Evolutionary conservation across 2,888 invertebrate genomes (phyloP).

Genomic region (Eupithecia inturbata): DNA sequence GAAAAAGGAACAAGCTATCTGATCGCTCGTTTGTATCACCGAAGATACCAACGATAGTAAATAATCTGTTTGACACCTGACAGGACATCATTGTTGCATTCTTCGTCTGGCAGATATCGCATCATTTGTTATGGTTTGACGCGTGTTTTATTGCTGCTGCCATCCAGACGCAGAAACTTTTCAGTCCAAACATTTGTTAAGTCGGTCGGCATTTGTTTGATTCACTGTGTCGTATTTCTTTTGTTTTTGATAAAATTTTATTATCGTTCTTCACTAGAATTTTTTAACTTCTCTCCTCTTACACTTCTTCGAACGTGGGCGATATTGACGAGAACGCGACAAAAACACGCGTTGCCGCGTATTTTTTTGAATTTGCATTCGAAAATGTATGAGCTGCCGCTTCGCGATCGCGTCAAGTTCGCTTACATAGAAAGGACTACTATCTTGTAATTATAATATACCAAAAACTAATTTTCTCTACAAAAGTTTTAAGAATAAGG

Average conservation of each 20-base stretch:
- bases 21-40: neutral
- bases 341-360: no score
- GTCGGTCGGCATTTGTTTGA: neutral
- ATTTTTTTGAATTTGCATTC: no score
- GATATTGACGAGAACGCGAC: no score
- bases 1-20: neutral
- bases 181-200: neutral
- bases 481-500: neutral
- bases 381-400: no score
- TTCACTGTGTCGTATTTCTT: neutral
- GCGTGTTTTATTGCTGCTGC: constrained; percentile 7
- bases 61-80: constrained; percentile 21
- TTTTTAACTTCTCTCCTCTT: no score
- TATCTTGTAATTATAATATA: no score
- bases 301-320: no score
- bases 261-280: neutral
- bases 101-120: constrained; percentile 19
- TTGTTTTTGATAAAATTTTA: neutral
- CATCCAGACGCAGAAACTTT: constrained; percentile 13
- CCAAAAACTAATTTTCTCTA: neutral
- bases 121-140: constrained; percentile 25
- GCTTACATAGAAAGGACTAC: no score
- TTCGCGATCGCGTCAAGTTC: no score
- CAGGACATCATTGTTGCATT: constrained; percentile 18
- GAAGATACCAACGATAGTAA: neutral